Conservation (phyloP, 1,140 invertebrate genomes). For the Gerris buenoi region DNA sequence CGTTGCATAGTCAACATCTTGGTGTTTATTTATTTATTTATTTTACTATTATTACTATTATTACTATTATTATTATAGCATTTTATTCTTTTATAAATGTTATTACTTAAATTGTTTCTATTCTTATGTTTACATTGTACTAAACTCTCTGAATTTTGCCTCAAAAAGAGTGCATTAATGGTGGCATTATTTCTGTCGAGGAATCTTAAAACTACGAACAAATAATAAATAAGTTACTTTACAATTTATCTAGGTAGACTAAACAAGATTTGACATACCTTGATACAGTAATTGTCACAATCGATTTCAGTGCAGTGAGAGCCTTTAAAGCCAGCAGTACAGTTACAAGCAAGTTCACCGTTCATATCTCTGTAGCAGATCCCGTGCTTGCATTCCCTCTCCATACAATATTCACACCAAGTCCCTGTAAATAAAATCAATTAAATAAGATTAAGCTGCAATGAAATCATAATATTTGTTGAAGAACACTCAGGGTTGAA, state of each 20-base stretch:
- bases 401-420: constrained; percentile 27
- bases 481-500: background rate
- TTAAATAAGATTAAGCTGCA: background rate
- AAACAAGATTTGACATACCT: constrained; percentile 5
- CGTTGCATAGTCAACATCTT: no score
- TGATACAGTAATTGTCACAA: constrained; percentile 29
- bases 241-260: background rate
- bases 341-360: constrained; percentile 27
- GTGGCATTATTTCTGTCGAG: no score
- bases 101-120: no score
- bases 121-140: no score
- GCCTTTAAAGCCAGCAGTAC: constrained; percentile 29
- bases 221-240: no score
- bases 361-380: constrained; percentile 23
- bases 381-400: constrained; percentile 30
- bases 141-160: no score
- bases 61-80: no score
- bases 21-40: no score
- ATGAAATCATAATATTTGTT: background rate
- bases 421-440: constrained; percentile 21
- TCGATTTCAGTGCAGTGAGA: constrained; percentile 29
- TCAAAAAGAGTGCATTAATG: no score
- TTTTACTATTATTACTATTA: no score
- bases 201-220: no score
- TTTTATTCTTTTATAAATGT: no score